Base-by-base conservation (phyloP, 2,888 invertebrate genomes). In the Cyclophora punctaria region DNA sequence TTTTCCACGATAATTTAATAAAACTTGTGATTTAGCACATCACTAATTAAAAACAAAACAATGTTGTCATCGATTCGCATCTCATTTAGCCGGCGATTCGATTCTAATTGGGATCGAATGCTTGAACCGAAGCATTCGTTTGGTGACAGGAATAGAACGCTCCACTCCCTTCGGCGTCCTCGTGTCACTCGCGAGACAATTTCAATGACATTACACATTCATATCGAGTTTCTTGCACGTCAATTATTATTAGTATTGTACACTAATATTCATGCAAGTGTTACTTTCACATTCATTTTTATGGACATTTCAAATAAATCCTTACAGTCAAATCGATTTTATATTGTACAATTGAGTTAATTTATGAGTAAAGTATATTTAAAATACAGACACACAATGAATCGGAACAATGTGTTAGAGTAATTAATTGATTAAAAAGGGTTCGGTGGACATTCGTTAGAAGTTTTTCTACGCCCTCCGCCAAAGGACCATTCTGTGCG, bases 351-450 rank as follows among this genome's bases (percentile, higher is more conserved):
- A 41, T 42, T 7, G 7, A 41, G 46, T 46, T 44, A 41, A 48
- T 45, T 47, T 45, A 44, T 49, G 20, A 7, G n/a, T 33, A 40
- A 45, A 49, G 35, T 33, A 35, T n/a, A 37, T 37, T 5, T 41
- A 41, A 47, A 55, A 55, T 52, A 51, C 50, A 57, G 52, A 51
- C 51, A 37, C 40, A 64, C 67, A 63, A 58, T 58, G 62, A 67
- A 66, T 64, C 59, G 62, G 66, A 63, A 79, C 79, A 79, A 78
- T 79, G 73, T 70, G 73, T 73, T 71, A 72, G 78, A 70, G 75
- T 83, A 83, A 83, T 83, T 83, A 84, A 83, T 83, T 83, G 82
- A 84, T 84, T 80, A 79, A 81, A 82, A 84, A 79, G 84, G 83
- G 81, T 73, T 68, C 69, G 62, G 66, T 62, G 73, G 70, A 73